Conservation (phyloP, 2,888 invertebrate species). For the Lutraria lutraria region DNA sequence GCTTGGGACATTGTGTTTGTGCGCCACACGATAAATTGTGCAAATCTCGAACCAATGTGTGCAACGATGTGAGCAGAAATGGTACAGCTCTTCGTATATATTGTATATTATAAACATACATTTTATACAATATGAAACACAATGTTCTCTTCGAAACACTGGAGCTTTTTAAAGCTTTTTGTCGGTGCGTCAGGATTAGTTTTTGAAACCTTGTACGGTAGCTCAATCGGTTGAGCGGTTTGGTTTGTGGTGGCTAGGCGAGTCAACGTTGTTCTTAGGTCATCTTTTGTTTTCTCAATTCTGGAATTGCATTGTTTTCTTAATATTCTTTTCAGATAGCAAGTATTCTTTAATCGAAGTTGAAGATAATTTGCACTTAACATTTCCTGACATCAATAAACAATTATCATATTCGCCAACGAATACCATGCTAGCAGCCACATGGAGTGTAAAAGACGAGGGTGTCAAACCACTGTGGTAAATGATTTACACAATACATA, state of each 20-base stretch:
- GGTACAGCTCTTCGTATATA: neutral
- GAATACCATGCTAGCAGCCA: slow-evolving; percentile 41
- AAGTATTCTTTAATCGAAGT: slow-evolving; percentile 4
- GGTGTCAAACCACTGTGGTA: slow-evolving; percentile 35
- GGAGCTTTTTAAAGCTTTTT: too few species aligned
- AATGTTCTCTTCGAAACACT: too few species aligned
- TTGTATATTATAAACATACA: too few species aligned
- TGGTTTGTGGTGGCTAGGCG: too few species aligned
- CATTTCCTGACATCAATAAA: neutral
- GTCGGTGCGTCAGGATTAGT: too few species aligned
- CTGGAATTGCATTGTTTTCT: too few species aligned
- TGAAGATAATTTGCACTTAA: slow-evolving; percentile 14
- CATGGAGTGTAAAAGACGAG: slow-evolving; percentile 21
- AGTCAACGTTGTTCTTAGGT: too few species aligned
- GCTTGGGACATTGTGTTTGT: slow-evolving; percentile 72
- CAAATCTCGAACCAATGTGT: neutral
- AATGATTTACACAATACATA: neutral
- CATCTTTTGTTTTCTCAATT: too few species aligned
- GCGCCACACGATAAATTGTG: slow-evolving; percentile 69
- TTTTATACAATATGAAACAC: too few species aligned
- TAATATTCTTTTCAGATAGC: neutral
- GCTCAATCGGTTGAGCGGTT: too few species aligned
- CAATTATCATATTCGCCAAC: slow-evolving; percentile 9
- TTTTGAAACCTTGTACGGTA: too few species aligned
- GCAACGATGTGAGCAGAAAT: slow-evolving; percentile 38